phyloP scores from a whole-genome alignment of 2,113 vertebrate species.

The Bucco capensis region DNA sequence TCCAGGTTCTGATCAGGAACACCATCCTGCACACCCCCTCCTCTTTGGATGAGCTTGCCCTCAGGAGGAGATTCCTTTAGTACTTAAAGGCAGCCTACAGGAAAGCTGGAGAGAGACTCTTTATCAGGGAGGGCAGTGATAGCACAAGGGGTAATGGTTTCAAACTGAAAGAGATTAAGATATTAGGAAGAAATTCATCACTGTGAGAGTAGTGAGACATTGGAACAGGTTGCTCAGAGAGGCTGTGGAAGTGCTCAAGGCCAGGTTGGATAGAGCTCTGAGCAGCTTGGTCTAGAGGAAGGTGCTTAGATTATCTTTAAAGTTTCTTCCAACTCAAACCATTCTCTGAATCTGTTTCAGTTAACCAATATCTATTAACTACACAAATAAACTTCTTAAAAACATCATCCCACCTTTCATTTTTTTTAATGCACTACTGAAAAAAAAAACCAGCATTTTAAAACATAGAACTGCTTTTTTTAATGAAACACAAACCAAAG shows the following conservation, averaged over 20 bases:
- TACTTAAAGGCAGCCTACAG: no score
- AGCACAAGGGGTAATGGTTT: no score
- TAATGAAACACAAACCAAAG: neutral
- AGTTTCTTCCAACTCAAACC: neutral
- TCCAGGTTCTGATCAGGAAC: rapidly evolving
- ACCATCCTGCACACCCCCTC: no score
- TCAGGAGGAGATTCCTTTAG: neutral
- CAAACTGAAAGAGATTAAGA: no score
- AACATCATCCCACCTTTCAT: neutral
- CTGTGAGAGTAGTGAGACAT: no score
- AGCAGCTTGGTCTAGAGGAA: neutral
- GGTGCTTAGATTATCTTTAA: neutral
- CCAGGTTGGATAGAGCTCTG: neutral
- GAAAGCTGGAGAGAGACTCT: no score
- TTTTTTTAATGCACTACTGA: neutral
- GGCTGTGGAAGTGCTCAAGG: neutral
- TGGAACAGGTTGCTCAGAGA: neutral
- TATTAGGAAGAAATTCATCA: no score
- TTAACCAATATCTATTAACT: neutral
- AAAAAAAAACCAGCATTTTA: rapidly evolving
- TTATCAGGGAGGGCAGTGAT: no score
- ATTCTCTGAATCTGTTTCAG: neutral
- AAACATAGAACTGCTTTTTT: no score
- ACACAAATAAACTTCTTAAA: neutral
- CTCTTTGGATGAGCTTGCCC: no score